These are phyloP conservation scores for Hoplias malabaricus DNA, from an alignment of 2,113 vertebrate species.

Conservation along the genomic window DNA sequence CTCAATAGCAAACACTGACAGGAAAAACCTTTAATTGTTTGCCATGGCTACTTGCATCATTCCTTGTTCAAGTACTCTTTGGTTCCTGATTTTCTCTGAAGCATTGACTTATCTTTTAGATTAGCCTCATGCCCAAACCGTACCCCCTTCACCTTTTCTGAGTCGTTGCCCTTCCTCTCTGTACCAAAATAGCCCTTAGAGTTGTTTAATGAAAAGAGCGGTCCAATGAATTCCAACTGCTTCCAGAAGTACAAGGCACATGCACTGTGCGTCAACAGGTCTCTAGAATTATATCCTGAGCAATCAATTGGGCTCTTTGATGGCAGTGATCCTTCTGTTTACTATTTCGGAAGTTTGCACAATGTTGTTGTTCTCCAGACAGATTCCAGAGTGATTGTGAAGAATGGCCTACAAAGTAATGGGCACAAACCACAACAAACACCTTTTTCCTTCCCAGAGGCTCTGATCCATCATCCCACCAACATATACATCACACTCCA, in stretches of 20 bases:
- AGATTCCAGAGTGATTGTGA: slow-evolving; percentile 48
- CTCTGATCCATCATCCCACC: slow-evolving; percentile 35
- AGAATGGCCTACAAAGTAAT: slow-evolving; percentile 28
- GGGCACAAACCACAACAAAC: slow-evolving; percentile 51
- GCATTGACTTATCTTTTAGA: slow-evolving; percentile 4
- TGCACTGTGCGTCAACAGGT: slow-evolving; percentile 35
- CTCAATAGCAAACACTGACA: slow-evolving; percentile 29
- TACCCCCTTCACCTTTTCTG: not conserved
- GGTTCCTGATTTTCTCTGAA: not conserved
- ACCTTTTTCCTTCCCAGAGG: slow-evolving; percentile 48
- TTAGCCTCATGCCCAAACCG: not conserved
- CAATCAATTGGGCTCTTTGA: slow-evolving; percentile 39
- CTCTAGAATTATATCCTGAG: slow-evolving; percentile 30
- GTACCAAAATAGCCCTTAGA: not conserved
- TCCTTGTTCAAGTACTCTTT: not conserved
- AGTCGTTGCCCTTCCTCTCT: not conserved
- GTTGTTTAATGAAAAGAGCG: slow-evolving; percentile 4
- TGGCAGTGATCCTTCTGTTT: slow-evolving; percentile 49
- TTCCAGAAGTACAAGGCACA: slow-evolving; percentile 21
- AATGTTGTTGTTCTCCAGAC: slow-evolving; percentile 41
- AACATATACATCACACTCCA: slow-evolving; percentile 45
- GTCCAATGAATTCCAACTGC: slow-evolving; percentile 24
- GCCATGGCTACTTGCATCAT: slow-evolving; percentile 16
- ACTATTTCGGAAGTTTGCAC: slow-evolving; percentile 39
- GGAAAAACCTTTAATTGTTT: slow-evolving; percentile 16